Evolutionary conservation across 2,113 vertebrate species (phyloP).

Genomic region (Mungos mungo): DNA sequence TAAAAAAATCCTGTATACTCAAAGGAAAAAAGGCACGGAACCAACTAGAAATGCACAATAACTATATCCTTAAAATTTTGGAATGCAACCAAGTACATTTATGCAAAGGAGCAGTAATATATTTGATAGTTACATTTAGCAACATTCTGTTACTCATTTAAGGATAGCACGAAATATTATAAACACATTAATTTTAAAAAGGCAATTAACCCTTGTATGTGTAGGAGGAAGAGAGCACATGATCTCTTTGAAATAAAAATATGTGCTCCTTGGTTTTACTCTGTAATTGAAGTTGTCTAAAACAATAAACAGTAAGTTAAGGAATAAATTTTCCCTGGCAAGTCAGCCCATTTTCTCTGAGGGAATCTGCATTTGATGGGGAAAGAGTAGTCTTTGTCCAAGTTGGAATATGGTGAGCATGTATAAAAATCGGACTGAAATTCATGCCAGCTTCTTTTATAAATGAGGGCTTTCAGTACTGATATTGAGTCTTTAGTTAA

Average conservation of each 20-base stretch:
- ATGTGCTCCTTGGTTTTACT: not conserved
- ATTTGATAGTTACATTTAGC: not conserved
- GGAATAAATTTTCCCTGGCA: slow-evolving; percentile 14
- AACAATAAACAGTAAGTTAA: not conserved
- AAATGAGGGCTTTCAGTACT: not conserved
- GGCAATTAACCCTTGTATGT: not conserved
- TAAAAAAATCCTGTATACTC: not conserved
- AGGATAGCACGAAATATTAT: not conserved
- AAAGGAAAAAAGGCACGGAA: not conserved
- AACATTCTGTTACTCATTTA: not conserved
- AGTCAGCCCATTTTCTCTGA: not conserved
- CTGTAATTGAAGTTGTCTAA: not conserved
- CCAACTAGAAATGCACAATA: not conserved
- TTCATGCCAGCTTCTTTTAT: slow-evolving; percentile 38
- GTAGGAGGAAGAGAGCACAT: not conserved
- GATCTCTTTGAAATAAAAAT: slow-evolving; percentile 32
- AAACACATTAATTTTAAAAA: not conserved
- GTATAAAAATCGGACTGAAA: not conserved
- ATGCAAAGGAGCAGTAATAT: not conserved
- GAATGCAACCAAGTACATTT: not conserved
- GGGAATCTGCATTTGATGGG: not conserved
- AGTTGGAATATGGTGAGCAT: not conserved
- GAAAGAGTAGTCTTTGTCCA: not conserved
- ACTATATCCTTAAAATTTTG: not conserved
- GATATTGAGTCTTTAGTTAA: not conserved